A percentile compares a stretch with the other conserved stretches of the same genome.
Conservation (phyloP, 2,113 vertebrate genomes). For the Aptenodytes forsteri region DNA sequence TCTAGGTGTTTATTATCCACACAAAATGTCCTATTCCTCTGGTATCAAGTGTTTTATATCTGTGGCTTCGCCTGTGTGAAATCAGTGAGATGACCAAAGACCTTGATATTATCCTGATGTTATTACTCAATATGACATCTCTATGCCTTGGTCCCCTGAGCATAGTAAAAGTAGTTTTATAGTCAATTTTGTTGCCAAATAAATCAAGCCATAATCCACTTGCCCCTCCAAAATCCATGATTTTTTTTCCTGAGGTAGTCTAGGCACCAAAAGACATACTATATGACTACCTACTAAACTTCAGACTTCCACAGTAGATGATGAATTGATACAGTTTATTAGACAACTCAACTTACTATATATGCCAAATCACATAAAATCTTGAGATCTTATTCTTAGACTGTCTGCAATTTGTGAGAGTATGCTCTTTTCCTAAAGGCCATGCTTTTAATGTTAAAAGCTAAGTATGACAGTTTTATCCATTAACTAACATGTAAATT, state of each 20-base stretch:
- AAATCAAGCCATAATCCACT: conserved; percentile 56
- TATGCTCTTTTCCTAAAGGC: neutral
- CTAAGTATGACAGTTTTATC: conserved; percentile 17
- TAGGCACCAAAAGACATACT: neutral
- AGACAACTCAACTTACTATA: conserved; percentile 41
- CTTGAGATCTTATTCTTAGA: conserved; percentile 15
- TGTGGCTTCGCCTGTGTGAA: conserved; percentile 30
- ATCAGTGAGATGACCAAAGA: conserved; percentile 59
- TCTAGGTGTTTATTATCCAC: conserved; percentile 51
- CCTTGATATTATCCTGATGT: conserved; percentile 58
- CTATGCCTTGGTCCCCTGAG: conserved; percentile 46
- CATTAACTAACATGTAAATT: neutral
- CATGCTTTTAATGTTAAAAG: conserved; percentile 16
- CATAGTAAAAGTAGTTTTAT: conserved; percentile 59
- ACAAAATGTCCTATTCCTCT: conserved; percentile 20
- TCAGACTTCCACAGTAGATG: conserved; percentile 17
- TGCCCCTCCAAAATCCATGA: conserved; percentile 9
- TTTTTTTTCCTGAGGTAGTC: neutral
- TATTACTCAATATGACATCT: conserved; percentile 62
- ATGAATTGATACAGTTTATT: conserved; percentile 45
- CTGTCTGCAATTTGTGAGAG: neutral
- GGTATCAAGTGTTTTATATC: conserved; percentile 55
- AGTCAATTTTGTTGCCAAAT: conserved; percentile 60
- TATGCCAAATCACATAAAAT: conserved; percentile 30
- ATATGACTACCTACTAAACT: conserved; percentile 33